Conservation (phyloP, 2,888 invertebrate species). For the Acrocyrtus sp. region DNA sequence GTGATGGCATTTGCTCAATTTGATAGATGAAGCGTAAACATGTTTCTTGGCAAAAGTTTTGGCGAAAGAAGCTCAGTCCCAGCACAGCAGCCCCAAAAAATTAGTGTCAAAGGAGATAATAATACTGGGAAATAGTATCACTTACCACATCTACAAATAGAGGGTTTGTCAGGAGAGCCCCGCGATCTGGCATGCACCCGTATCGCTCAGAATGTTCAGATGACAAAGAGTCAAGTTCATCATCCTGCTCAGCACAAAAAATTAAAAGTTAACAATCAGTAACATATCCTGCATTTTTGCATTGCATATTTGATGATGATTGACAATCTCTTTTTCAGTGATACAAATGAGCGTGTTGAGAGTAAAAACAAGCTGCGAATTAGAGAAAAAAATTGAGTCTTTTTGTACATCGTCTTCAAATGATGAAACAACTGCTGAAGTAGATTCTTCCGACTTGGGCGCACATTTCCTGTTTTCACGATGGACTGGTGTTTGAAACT, state of each 20-base stretch:
- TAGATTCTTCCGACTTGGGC: conserved; percentile 39
- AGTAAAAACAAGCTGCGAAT: neutral
- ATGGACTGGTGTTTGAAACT: conserved; percentile 7
- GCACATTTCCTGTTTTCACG: conserved; percentile 18
- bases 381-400: neutral
- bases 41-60: too few species aligned
- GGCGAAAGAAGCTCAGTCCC: too few species aligned
- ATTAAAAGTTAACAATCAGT: neutral
- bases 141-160: conserved; percentile 43
- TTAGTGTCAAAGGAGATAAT: too few species aligned
- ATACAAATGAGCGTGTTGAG: neutral
- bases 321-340: neutral
- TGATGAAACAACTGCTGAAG: conserved; percentile 43
- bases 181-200: neutral
- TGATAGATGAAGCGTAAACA: too few species aligned
- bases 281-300: neutral
- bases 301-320: neutral
- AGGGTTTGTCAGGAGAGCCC: conserved; percentile 23
- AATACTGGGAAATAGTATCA: too few species aligned
- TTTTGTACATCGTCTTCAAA: conserved; percentile 49
- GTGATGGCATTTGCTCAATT: too few species aligned
- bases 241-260: conserved; percentile 42
- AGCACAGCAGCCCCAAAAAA: too few species aligned
- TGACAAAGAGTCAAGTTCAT: conserved; percentile 46
- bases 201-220: conserved; percentile 15